Evolutionary conservation across 2,888 invertebrate species (phyloP).

Genomic region (Sinohyriopsis cumingii): DNA sequence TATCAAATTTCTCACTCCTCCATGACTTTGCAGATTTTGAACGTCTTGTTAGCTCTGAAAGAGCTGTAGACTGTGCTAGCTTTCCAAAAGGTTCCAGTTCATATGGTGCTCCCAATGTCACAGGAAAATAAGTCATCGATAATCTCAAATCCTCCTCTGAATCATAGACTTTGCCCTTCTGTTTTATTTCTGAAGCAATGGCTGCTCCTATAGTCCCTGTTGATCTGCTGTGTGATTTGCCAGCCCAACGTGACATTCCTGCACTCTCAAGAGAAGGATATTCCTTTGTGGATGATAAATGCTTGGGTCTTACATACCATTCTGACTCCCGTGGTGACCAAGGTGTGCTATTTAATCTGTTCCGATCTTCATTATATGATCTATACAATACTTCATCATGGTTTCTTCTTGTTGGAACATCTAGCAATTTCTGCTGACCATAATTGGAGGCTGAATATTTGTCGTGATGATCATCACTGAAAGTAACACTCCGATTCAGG

Average conservation of each 20-base stretch:
- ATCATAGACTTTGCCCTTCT: background rate
- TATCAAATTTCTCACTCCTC: conserved; percentile 26
- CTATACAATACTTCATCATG: conserved; percentile 20
- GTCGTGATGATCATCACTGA: conserved; percentile 10
- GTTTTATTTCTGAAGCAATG: no score
- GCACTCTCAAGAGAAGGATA: conserved; percentile 31
- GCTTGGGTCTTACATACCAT: conserved; percentile 39
- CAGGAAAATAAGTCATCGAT: conserved; percentile 35
- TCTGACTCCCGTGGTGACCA: conserved; percentile 29
- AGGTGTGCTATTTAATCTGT: conserved; percentile 28
- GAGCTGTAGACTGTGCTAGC: conserved; percentile 20
- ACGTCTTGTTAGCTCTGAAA: conserved; percentile 19
- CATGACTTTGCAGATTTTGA: conserved; percentile 17
- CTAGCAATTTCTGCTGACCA: conserved; percentile 1
- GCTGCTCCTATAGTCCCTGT: no score
- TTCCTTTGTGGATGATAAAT: conserved; percentile 23
- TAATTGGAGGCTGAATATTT: no score
- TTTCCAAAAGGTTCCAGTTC: conserved; percentile 28
- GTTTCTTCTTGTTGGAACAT: conserved; percentile 3
- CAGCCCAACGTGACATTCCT: conserved; percentile 15
- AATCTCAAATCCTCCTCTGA: background rate
- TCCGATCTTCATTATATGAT: conserved; percentile 18
- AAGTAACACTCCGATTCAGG: conserved; percentile 12
- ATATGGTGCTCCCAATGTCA: conserved; percentile 37
- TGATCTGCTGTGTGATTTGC: no score